Evolutionary conservation across 2,888 invertebrate species (phyloP), one percentile per base, ranked within the genome.

Genomic region (Magallana nippona): DNA sequence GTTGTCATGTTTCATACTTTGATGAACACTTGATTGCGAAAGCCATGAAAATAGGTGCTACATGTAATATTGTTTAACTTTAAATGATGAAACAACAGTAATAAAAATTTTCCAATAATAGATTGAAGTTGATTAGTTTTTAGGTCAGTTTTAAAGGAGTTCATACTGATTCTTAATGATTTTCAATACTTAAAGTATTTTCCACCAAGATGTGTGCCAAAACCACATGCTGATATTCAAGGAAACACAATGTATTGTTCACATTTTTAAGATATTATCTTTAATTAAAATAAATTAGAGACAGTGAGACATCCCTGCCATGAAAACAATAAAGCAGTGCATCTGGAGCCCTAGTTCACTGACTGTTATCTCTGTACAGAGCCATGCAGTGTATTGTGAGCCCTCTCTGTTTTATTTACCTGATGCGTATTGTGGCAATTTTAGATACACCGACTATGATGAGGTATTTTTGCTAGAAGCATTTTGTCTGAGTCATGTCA

Each of bases 381-480:
- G 27, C 71, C 71, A 71, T 32, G 15, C 3, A 71, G 15, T 32
- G 32, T 32, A 71, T 71, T 27, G 32, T 71, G 71, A 71, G 32
- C 10, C 13, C 32, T 71, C 17, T 22, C 71, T 15, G 32, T 71
- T 71, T 71, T 71, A 71, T 71, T 71, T 71, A 27, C 27, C 44
- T 44, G 44, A 44, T 44, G 71, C 32, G 71, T 71, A 27, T 71
- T 32, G 32, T 32, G 71, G 71, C 27, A 32, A 71, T 71, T 71
- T 71, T 71, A 27, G 71, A 71, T 71, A 22, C 15, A 71, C 71
- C 15, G 32, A 27, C 71, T 15, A 71, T 22, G 71, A 71, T 71
- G 32, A 71, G 71, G 71, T 71, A 13, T 71, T 27, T 22, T 71
- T 22, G 71, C 71, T 71, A 71, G 27, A 71, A 78, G 78, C 55